Evolutionary conservation across 2,888 invertebrate genomes (phyloP).

Genomic region (Eumacrocentrus americanus): DNA sequence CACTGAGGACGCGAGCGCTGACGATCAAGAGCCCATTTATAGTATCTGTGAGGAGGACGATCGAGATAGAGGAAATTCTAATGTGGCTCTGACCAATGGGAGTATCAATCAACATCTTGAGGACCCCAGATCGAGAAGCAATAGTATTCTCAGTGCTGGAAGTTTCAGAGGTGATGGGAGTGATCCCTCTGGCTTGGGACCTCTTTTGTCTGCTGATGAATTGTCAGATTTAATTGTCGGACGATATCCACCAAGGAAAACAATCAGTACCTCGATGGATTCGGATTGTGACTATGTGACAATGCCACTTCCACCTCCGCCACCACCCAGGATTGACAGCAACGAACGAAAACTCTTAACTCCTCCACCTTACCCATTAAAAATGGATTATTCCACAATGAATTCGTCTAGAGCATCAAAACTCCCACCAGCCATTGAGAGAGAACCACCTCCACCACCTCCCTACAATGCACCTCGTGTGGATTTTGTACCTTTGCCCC

Average conservation of each 20-base stretch:
- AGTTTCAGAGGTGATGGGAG: constrained; percentile 90
- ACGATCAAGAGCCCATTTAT: constrained; percentile 57
- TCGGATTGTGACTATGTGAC: constrained; percentile 91
- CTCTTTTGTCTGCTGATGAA: constrained; percentile 81
- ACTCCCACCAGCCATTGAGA: constrained; percentile 37
- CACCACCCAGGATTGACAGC: constrained; percentile 74
- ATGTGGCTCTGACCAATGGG: constrained; percentile 29
- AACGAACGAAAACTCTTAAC: constrained; percentile 61
- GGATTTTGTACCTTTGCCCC: constrained; percentile 69
- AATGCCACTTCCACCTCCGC: constrained; percentile 68
- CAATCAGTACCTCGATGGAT: constrained; percentile 83
- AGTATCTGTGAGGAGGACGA: constrained; percentile 55
- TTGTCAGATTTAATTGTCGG: constrained; percentile 84
- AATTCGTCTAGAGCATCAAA: constrained; percentile 40
- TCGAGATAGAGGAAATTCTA: constrained; percentile 41
- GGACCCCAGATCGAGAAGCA: constrained; percentile 63
- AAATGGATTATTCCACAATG: constrained; percentile 47
- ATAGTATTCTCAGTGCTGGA: constrained; percentile 80
- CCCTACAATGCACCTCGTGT: constrained; percentile 72
- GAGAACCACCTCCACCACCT: constrained; percentile 69
- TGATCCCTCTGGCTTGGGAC: constrained; percentile 82
- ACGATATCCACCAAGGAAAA: constrained; percentile 77
- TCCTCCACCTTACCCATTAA: constrained; percentile 61
- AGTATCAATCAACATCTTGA: constrained; percentile 40
- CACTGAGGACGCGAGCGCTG: constrained; percentile 49